Percentiles rank a stretch among this genome's conserved stretches.
These are phyloP conservation scores for Tanypteryx hageni DNA, from an alignment of 2,888 invertebrate species.

Conservation along the genomic window DNA sequence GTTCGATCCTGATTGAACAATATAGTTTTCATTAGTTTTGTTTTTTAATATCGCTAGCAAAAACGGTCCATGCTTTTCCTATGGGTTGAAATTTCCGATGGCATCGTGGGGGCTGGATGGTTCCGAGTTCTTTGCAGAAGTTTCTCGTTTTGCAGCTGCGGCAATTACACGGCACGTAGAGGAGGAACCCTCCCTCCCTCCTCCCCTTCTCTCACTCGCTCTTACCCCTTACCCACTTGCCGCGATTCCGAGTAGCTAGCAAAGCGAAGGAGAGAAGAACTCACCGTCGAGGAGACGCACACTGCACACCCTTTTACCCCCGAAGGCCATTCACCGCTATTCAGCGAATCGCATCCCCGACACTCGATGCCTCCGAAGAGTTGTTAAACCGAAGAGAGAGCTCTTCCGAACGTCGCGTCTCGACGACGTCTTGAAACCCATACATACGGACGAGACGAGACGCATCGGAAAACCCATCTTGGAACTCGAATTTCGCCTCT, in stretches of 20 bases:
- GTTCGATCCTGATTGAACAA: too few species aligned
- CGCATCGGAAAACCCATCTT: too few species aligned
- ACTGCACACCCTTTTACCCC: not conserved
- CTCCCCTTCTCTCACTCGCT: not conserved
- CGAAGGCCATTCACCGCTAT: not conserved
- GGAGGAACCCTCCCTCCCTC: too few species aligned
- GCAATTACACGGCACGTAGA: not conserved
- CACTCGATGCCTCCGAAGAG: not conserved
- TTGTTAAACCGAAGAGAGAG: not conserved
- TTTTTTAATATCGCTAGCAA: too few species aligned
- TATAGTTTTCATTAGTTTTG: too few species aligned
- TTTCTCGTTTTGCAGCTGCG: conserved; percentile 1
- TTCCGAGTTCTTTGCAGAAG: not conserved
- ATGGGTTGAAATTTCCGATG: not conserved
- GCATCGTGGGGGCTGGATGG: not conserved
- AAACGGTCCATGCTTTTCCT: too few species aligned
- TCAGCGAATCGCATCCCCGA: not conserved
- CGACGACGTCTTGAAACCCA: too few species aligned
- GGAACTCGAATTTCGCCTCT: too few species aligned
- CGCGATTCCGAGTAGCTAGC: not conserved
- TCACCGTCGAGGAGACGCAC: not conserved
- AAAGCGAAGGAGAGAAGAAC: not conserved
- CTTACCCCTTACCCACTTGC: too few species aligned
- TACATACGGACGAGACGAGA: too few species aligned
- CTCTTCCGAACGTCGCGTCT: not conserved